Percentiles rank a stretch among this genome's conserved stretches.
Evolutionary conservation across 2,797 vertebrate species (phyloP).

Genomic region (Coregonus ussuriensis): DNA sequence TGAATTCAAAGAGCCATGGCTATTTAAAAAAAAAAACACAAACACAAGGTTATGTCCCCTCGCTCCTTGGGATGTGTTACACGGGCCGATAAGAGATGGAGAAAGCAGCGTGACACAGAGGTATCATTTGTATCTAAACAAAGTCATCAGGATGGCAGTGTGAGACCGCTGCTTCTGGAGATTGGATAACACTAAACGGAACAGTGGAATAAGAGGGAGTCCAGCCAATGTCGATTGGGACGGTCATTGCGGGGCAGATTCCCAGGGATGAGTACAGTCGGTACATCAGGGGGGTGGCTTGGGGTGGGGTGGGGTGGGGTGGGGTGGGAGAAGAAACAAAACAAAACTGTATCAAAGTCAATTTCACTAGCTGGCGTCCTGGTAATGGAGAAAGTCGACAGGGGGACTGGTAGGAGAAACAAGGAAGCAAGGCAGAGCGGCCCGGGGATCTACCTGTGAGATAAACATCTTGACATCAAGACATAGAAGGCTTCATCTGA

Average conservation of each 20-base stretch:
- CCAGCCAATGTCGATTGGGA: background rate
- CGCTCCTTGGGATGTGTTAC: background rate
- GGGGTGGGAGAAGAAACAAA: slow-evolving; percentile 21
- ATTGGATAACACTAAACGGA: background rate
- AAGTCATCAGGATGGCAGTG: slow-evolving; percentile 2
- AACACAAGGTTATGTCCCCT: slow-evolving; percentile 4
- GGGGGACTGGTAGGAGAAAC: slow-evolving; percentile 9
- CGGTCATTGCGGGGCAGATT: background rate
- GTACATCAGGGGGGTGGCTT: background rate
- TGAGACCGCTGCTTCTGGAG: background rate
- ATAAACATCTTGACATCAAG: slow-evolving; percentile 17
- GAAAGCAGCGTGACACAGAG: slow-evolving; percentile 2
- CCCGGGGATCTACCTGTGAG: slow-evolving; percentile 4
- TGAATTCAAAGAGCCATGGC: background rate
- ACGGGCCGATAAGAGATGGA: background rate
- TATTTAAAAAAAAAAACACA: background rate
- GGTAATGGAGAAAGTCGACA: slow-evolving; percentile 34
- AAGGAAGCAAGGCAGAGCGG: slow-evolving; percentile 19
- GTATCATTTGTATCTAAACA: slow-evolving; percentile 19
- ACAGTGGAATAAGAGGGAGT: background rate
- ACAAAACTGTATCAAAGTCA: slow-evolving; percentile 17
- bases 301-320: background rate
- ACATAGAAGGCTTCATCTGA: slow-evolving; percentile 7
- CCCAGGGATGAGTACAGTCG: background rate
- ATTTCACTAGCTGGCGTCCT: slow-evolving; percentile 18